phyloP scores from a whole-genome alignment of 1,140 invertebrate genomes.

The Delia radicum region DNA sequence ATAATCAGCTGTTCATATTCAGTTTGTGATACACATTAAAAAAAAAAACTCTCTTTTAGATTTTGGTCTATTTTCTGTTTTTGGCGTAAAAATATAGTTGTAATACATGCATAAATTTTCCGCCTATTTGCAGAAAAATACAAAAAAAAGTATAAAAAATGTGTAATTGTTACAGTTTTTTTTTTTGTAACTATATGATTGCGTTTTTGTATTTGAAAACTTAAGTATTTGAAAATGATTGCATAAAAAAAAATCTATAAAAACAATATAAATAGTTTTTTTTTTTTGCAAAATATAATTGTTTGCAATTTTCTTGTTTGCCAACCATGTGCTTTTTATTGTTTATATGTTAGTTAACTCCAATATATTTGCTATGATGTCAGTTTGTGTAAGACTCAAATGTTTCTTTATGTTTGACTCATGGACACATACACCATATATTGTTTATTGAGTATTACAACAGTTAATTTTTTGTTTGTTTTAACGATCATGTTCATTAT shows the following conservation, averaged over 20 bases:
- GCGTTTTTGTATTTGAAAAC: not conserved
- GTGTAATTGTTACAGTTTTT: not conserved
- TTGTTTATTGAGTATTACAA: not conserved
- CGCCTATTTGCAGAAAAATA: not conserved
- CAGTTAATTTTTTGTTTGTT: not conserved
- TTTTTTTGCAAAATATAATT: not conserved
- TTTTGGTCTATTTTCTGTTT: too few species aligned
- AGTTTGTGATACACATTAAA: too few species aligned
- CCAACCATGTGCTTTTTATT: not conserved
- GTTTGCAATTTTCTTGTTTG: not conserved
- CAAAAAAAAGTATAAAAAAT: not conserved
- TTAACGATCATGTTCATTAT: not conserved
- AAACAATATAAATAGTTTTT: not conserved
- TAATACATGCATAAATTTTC: not conserved
- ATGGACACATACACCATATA: not conserved
- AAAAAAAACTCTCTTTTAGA: too few species aligned
- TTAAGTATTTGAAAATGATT: not conserved
- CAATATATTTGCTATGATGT: not conserved
- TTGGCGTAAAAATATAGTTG: not conserved
- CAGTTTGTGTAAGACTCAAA: not conserved
- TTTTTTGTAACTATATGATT: too few species aligned
- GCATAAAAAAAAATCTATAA: not conserved
- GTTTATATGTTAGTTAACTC: not conserved
- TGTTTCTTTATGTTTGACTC: not conserved
- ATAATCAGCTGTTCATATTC: too few species aligned